These are phyloP conservation scores for Candoia aspera DNA, from an alignment of 2,113 vertebrate species.

Conservation along the genomic window DNA sequence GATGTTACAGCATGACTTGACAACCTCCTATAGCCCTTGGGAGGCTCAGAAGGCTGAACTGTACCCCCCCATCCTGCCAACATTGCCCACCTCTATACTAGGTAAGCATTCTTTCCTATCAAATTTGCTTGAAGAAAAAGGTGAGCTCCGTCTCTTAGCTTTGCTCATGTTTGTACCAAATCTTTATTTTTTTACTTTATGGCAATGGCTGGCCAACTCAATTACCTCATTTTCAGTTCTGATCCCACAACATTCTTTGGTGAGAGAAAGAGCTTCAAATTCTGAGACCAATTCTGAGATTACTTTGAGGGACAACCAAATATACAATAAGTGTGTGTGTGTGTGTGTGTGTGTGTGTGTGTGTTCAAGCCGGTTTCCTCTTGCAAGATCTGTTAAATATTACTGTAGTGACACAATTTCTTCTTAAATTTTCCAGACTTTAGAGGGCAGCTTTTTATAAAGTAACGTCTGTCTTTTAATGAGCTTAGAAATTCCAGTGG, in stretches of 20 bases:
- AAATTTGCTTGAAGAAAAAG: too few relatives aligned
- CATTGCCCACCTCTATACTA: too few relatives aligned
- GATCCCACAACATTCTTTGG: not conserved
- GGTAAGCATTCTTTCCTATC: too few relatives aligned
- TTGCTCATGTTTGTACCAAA: too few relatives aligned
- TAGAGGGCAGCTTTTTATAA: not conserved
- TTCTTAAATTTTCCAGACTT: not conserved
- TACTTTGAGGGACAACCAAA: slow-evolving; percentile 22
- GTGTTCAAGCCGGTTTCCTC: not conserved
- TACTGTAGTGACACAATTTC: not conserved
- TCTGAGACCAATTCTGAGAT: not conserved
- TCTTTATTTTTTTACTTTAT: too few relatives aligned
- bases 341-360: not conserved
- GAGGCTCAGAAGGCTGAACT: too few relatives aligned
- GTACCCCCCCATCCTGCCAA: too few relatives aligned
- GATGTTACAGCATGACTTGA: too few relatives aligned
- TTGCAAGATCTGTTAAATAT: not conserved
- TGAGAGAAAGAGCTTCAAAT: slow-evolving; percentile 3
- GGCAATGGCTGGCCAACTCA: not conserved
- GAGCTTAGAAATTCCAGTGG: not conserved
- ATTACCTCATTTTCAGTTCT: not conserved
- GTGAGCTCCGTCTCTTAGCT: too few relatives aligned
- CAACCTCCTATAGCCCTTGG: too few relatives aligned
- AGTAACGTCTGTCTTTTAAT: not conserved
- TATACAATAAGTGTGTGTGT: too few relatives aligned